phyloP scores from a whole-genome alignment of 2,888 invertebrate genomes.

The Calameuta filiformis region DNA sequence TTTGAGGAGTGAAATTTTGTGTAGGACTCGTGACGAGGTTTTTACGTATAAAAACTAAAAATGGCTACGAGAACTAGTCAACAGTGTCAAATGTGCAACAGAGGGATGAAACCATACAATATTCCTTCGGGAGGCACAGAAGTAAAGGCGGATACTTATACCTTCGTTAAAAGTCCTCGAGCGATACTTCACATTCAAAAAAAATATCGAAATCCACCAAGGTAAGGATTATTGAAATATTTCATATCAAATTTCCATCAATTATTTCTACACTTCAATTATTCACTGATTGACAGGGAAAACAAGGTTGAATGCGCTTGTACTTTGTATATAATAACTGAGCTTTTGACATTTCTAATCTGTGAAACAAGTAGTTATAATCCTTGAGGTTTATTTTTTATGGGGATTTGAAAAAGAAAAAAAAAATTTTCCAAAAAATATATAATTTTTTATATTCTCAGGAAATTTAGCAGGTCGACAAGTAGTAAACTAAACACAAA shows the following conservation, averaged over 20 bases:
- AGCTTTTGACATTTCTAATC: background rate
- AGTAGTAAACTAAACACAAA: background rate
- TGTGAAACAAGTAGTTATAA: background rate
- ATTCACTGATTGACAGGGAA: background rate
- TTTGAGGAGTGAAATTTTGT: background rate
- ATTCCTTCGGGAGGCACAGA: slow-evolving; percentile 40
- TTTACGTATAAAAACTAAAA: slow-evolving; percentile 11
- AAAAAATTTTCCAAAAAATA: background rate
- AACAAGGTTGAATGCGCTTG: background rate
- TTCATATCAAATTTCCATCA: background rate
- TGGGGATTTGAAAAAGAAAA: background rate
- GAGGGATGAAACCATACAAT: slow-evolving; percentile 48
- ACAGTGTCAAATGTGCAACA: slow-evolving; percentile 58
- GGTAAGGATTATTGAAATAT: slow-evolving; percentile 29
- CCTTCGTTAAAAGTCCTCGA: slow-evolving; percentile 56
- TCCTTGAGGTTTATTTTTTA: background rate
- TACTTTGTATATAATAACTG: background rate
- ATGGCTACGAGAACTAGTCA: slow-evolving; percentile 52
- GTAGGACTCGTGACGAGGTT: background rate
- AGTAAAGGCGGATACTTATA: slow-evolving; percentile 44
- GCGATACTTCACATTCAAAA: slow-evolving; percentile 55
- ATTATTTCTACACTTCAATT: background rate
- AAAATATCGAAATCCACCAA: slow-evolving; percentile 46
- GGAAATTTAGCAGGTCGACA: background rate
- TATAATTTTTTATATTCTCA: background rate